A percentile compares a stretch with the other conserved stretches of the same genome.
These are phyloP conservation scores for Donacobius atricapilla DNA, from an alignment of 2,113 vertebrate genomes.

Conservation along the genomic window DNA sequence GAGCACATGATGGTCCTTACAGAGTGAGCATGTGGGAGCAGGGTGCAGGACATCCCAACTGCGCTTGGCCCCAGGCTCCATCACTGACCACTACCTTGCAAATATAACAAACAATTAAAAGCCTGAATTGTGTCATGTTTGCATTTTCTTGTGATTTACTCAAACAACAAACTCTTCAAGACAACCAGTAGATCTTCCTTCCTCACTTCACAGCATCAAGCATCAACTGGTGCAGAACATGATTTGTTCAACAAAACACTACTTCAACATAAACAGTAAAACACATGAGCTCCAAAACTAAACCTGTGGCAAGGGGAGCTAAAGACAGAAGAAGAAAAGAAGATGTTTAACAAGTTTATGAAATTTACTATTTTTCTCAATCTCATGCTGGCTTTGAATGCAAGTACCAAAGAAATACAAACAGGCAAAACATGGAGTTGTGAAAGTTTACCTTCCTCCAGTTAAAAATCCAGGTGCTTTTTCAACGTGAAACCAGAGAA, in stretches of 20 bases:
- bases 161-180: not conserved
- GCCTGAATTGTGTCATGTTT: not conserved
- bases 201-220: not conserved
- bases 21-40: not conserved
- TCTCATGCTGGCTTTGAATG: not conserved
- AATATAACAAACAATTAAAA: not conserved
- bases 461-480: not conserved
- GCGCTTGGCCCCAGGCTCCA: not conserved
- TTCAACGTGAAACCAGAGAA: not conserved
- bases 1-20: rapidly evolving
- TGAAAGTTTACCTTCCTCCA: not conserved
- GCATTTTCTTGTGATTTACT: not conserved
- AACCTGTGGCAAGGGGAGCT: not conserved
- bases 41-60: not conserved
- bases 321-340: not conserved
- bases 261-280: not conserved
- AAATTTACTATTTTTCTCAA: not conserved
- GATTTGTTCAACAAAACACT: not conserved
- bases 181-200: not conserved
- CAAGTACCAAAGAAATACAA: not conserved
- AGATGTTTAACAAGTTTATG: not conserved
- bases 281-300: not conserved
- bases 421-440: not conserved
- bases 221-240: not conserved
- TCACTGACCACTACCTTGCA: not conserved